Evolutionary conservation across 2,113 vertebrate species (phyloP).

Genomic region (Empidonax alnorum): DNA sequence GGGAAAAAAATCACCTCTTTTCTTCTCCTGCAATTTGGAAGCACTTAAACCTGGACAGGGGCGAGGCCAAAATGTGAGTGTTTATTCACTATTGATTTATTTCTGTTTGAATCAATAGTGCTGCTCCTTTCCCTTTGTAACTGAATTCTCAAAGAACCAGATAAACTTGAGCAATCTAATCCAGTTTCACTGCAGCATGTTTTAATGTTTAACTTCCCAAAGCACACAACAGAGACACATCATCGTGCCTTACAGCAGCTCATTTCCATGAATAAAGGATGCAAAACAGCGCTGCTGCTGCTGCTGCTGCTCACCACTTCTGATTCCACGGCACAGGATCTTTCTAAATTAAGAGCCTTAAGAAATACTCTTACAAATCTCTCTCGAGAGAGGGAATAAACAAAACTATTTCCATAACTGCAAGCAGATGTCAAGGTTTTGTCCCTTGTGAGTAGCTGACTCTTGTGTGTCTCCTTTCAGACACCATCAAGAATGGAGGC

Average conservation of each 20-base stretch:
- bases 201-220: conserved; percentile 33
- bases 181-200: not conserved
- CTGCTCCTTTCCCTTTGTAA: not conserved
- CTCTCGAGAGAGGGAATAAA: conserved; percentile 24
- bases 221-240: conserved; percentile 9
- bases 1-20: not conserved
- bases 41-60: not conserved
- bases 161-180: not conserved
- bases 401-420: conserved; percentile 3
- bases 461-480: not conserved
- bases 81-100: not conserved
- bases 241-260: conserved; percentile 2
- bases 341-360: conserved; percentile 4
- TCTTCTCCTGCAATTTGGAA: not conserved
- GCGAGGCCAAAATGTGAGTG: not conserved
- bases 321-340: not conserved
- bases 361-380: conserved; percentile 7
- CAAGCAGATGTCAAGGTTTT: not conserved
- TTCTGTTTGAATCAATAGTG: not conserved
- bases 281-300: not conserved
- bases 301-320: not conserved
- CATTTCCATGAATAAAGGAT: conserved; percentile 33
- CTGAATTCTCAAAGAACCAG: not conserved
- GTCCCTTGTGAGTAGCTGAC: not conserved
- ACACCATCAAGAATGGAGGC: not conserved